Conservation (phyloP, 1,140 invertebrate genomes). For the Bombus terrestris region DNA sequence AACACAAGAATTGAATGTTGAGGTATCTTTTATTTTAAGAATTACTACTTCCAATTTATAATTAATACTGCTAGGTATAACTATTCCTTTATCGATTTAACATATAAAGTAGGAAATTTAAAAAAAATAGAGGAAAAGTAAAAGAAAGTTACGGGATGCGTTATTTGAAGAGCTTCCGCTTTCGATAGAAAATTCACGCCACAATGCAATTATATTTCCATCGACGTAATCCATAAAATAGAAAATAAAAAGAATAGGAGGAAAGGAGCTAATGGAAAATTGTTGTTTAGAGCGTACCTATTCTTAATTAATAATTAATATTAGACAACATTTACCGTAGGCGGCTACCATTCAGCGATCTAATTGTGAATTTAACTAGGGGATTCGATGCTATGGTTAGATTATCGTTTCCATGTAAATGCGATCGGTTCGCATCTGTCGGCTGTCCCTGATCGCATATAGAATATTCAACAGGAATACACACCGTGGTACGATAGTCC, state of each 20-base stretch:
- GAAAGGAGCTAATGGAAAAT: not conserved
- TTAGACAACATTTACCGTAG: not conserved
- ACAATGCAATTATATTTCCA: not conserved
- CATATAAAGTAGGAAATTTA: not conserved
- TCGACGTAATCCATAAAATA: not conserved
- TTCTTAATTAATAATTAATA: slow-evolving; percentile 33
- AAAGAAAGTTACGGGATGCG: too few relatives aligned
- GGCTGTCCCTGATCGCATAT: slow-evolving; percentile 44
- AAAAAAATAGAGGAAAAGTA: not conserved
- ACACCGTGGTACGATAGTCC: slow-evolving; percentile 14
- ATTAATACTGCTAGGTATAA: too few relatives aligned
- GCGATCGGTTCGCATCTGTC: slow-evolving; percentile 41
- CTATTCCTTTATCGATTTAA: not conserved
- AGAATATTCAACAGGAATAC: slow-evolving; percentile 49
- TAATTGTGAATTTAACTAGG: slow-evolving; percentile 46
- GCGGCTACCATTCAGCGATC: not conserved
- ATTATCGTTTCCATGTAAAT: slow-evolving; percentile 53
- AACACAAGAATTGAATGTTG: too few relatives aligned
- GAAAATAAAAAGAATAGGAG: not conserved
- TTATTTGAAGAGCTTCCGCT: too few relatives aligned
- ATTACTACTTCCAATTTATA: not conserved
- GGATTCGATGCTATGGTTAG: slow-evolving; percentile 15
- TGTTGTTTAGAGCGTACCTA: too few relatives aligned
- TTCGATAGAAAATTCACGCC: too few relatives aligned
- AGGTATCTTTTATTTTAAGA: not conserved